Percentiles rank a stretch among this genome's conserved stretches.
These are phyloP conservation scores for Pteronura brasiliensis DNA, from an alignment of 2,113 vertebrate species.

Conservation along the genomic window DNA sequence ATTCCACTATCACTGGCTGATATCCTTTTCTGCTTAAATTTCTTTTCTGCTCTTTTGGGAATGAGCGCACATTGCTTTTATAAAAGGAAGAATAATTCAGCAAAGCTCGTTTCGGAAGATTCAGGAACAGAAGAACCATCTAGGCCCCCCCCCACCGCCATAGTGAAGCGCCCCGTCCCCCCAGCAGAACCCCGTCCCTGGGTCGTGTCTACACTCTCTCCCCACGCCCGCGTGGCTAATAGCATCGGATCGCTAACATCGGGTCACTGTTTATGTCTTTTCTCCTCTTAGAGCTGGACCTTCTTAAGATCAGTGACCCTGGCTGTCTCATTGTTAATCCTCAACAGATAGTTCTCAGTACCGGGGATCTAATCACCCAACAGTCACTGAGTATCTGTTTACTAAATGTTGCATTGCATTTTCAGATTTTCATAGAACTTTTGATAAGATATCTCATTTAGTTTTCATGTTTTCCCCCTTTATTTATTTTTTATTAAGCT, in stretches of 20 bases:
- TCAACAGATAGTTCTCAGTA: neutral
- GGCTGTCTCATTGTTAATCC: neutral
- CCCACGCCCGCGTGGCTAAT: rapidly evolving
- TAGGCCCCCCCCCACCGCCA: neutral
- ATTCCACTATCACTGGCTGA: too few species aligned
- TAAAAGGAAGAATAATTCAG: neutral
- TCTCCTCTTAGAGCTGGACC: neutral
- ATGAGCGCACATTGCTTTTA: neutral
- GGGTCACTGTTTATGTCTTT: too few species aligned
- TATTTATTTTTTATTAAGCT: neutral
- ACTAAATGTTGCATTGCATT: neutral
- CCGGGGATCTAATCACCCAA: neutral
- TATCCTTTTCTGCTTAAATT: neutral
- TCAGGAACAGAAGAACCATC: neutral
- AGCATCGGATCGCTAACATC: rapidly evolving
- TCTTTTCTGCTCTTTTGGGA: neutral
- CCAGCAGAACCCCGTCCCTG: too few species aligned
- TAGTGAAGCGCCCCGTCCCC: neutral
- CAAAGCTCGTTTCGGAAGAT: neutral
- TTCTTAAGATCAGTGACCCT: neutral
- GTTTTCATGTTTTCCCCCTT: neutral
- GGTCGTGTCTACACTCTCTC: neutral
- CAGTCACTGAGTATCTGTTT: neutral
- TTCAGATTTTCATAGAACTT: neutral
- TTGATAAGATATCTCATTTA: neutral